phyloP scores from a whole-genome alignment of 1,140 invertebrate species.

The Xylocopa sonorina region DNA sequence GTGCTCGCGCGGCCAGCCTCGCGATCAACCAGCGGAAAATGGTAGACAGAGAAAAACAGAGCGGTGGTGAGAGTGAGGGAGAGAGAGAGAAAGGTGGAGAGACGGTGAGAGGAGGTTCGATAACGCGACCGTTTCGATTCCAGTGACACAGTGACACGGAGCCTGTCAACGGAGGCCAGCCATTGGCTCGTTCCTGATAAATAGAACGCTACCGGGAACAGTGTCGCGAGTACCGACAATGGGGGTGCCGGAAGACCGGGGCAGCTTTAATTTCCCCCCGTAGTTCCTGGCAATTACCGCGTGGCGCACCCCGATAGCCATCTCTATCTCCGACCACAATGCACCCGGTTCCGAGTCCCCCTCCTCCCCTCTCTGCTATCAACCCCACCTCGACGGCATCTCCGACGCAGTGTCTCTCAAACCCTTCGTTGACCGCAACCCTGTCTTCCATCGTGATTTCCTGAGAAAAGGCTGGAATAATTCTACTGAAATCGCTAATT shows the following conservation, averaged over 20 bases:
- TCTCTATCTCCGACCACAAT: conserved; percentile 79
- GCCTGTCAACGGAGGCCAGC: conserved; percentile 72
- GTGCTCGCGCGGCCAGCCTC: conserved; percentile 13
- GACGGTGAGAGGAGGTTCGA: conserved; percentile 13
- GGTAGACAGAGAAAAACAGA: neutral
- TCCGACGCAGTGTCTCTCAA: conserved; percentile 43
- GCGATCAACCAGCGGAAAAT: neutral
- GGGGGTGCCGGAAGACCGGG: conserved; percentile 76
- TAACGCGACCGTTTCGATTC: conserved; percentile 69
- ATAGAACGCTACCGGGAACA: conserved; percentile 74
- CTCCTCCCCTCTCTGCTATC: conserved; percentile 12
- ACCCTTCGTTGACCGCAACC: neutral
- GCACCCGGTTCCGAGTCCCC: conserved; percentile 66
- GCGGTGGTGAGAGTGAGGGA: neutral
- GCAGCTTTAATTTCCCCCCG: conserved; percentile 80
- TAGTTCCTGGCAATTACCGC: conserved; percentile 80
- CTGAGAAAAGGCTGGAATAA: neutral
- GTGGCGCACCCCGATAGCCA: conserved; percentile 77
- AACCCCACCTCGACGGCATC: conserved; percentile 46
- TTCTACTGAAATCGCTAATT: neutral
- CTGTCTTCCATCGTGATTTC: neutral
- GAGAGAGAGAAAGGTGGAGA: conserved; percentile 7
- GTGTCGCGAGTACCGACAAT: conserved; percentile 75
- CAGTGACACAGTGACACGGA: conserved; percentile 79
- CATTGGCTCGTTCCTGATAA: conserved; percentile 76